A percentile compares a stretch with the other conserved stretches of the same genome.
Conservation (phyloP, 2,888 invertebrate species). For the Acrobeloides nanus region DNA sequence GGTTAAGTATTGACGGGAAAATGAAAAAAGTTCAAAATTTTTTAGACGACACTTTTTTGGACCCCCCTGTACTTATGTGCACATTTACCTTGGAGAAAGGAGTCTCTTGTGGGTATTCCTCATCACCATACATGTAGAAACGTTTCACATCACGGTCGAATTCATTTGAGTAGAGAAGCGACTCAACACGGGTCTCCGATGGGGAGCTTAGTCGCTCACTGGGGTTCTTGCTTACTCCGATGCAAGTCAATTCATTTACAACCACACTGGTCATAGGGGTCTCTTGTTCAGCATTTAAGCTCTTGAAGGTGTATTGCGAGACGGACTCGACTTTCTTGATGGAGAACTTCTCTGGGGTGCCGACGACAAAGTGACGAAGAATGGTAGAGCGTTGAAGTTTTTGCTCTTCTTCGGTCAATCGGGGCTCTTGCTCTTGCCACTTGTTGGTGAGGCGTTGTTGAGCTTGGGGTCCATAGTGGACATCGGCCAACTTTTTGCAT, state of each 20-base stretch:
- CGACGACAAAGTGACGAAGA: conserved; percentile 20
- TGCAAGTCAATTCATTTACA: conserved; percentile 6
- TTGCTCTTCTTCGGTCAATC: conserved; percentile 11
- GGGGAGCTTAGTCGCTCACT: conserved; percentile 8
- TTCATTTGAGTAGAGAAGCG: conserved; percentile 28
- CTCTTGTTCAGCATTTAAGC: conserved; percentile 17
- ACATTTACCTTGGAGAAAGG: not conserved
- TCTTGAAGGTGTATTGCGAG: conserved; percentile 34
- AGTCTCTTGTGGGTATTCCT: conserved; percentile 12
- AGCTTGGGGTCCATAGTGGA: conserved; percentile 17
- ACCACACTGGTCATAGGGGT: conserved; percentile 10
- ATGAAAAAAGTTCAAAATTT: too few species aligned
- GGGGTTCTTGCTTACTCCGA: not conserved
- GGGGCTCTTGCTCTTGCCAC: not conserved
- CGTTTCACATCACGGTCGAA: conserved; percentile 28
- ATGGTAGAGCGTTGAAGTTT: conserved; percentile 27
- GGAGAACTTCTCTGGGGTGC: conserved; percentile 28
- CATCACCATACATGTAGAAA: conserved; percentile 37
- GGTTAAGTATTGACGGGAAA: too few species aligned
- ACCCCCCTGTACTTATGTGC: too few species aligned
- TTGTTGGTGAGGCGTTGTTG: conserved; percentile 1
- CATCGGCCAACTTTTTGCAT: conserved; percentile 23
- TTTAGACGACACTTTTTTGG: too few species aligned
- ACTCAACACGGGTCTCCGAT: conserved; percentile 24
- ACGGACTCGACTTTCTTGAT: conserved; percentile 18